Evolutionary conservation across 2,113 vertebrate species (phyloP).

Genomic region (Connochaetes taurinus): DNA sequence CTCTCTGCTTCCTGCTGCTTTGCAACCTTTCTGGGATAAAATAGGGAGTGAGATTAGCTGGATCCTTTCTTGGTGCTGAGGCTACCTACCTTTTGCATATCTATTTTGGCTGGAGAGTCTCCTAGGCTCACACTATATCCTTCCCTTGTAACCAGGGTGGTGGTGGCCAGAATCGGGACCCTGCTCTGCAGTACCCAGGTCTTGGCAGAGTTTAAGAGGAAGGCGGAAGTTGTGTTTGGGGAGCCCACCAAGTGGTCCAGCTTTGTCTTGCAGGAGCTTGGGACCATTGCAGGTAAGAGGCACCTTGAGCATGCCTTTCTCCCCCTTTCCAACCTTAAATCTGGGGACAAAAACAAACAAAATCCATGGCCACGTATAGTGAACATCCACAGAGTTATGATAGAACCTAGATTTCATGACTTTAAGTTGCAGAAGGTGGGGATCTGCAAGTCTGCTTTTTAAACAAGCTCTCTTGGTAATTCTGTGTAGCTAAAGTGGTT

Average conservation of each 20-base stretch:
- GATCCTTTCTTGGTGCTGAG: background rate
- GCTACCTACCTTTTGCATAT: background rate
- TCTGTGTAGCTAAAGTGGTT: background rate
- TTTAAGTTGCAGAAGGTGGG: background rate
- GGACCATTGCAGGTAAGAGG: conserved; percentile 82
- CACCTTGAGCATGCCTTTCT: background rate
- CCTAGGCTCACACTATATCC: background rate
- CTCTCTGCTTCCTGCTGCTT: background rate
- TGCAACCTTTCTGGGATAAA: background rate
- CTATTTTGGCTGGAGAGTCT: background rate
- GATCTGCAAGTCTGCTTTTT: background rate
- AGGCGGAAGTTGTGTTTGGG: conserved; percentile 80
- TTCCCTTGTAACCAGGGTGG: conserved; percentile 71
- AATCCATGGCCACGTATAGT: background rate
- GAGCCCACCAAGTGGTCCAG: conserved; percentile 72
- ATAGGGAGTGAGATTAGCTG: background rate
- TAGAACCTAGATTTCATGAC: background rate
- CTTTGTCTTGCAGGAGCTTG: conserved; percentile 81
- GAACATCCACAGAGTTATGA: background rate
- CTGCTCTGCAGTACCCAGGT: conserved; percentile 74
- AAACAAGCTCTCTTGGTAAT: background rate
- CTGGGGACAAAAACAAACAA: background rate
- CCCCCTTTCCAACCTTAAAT: background rate
- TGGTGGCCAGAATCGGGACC: conserved; percentile 78
- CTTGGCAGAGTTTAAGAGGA: conserved; percentile 79